Conservation (phyloP, 1,140 invertebrate genomes). For the Ceratina calcarata region DNA sequence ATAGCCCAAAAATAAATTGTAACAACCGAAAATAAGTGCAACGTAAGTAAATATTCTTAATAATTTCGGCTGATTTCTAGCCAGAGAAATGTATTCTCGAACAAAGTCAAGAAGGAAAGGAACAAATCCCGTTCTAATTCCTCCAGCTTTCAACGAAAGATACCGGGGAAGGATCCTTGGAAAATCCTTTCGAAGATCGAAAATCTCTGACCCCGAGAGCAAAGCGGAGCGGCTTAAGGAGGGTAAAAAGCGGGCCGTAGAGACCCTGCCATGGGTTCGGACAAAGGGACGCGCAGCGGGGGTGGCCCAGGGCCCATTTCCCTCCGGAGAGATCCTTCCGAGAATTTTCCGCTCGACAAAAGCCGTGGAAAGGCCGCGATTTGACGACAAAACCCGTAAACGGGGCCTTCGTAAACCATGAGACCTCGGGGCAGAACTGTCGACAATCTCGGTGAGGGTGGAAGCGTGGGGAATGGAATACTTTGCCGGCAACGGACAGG, state of each 20-base stretch:
- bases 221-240: constrained; percentile 21
- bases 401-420: background rate
- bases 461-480: constrained; percentile 52
- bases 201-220: constrained; percentile 15
- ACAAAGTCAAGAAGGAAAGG: background rate
- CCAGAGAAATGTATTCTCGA: background rate
- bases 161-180: too few species aligned
- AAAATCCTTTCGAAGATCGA: constrained; percentile 51
- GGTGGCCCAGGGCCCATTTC: constrained; percentile 51
- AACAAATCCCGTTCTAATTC: background rate
- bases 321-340: constrained; percentile 70
- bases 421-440: constrained; percentile 39
- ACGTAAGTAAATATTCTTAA: too few species aligned
- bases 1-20: too few species aligned
- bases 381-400: constrained; percentile 1
- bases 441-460: constrained; percentile 38
- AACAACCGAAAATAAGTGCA: background rate
- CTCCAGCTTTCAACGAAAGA: background rate
- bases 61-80: too few species aligned
- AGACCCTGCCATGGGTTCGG: constrained; percentile 46
- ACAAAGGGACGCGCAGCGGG: constrained; percentile 70
- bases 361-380: constrained; percentile 41
- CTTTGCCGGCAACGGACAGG: constrained; percentile 58
- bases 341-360: constrained; percentile 75
- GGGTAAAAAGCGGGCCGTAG: constrained; percentile 11